Evolutionary conservation across 92 coral and sea anemone genomes (phyloP).

Genomic region (Epizoanthus fatuus): DNA sequence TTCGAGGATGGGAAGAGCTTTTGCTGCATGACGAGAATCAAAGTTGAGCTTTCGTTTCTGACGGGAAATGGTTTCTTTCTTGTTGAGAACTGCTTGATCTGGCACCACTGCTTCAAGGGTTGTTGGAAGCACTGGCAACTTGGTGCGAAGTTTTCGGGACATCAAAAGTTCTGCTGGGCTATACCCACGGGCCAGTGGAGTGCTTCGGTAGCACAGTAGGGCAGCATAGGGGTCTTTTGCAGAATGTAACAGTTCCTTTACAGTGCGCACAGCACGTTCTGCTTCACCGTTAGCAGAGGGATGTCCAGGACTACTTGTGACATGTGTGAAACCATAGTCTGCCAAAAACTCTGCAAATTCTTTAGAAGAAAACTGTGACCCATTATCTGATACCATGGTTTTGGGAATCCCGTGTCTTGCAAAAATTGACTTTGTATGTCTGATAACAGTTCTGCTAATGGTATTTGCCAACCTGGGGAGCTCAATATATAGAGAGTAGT

Average conservation of each 20-base stretch:
- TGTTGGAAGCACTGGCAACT: neutral
- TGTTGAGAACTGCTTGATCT: neutral
- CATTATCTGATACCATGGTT: neutral
- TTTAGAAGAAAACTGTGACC: neutral
- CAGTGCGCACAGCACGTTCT: neutral
- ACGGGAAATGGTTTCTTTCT: neutral
- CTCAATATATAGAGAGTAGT: neutral
- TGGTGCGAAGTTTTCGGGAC: neutral
- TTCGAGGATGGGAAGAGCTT: no score
- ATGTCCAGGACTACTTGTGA: no score
- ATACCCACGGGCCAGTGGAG: neutral
- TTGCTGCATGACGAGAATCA: no score
- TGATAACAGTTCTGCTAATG: neutral
- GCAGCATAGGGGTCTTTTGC: neutral
- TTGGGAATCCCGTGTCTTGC: neutral
- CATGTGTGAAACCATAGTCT: no score
- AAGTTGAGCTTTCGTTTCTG: no score
- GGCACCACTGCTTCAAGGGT: neutral
- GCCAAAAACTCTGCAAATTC: no score
- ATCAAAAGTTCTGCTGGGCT: conserved; percentile 2
- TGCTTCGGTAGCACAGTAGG: neutral
- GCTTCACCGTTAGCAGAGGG: no score
- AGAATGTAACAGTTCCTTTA: neutral
- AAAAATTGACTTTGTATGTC: neutral
- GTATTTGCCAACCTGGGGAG: neutral